Evolutionary conservation across 1,140 invertebrate species (phyloP).

Genomic region (Eupristina koningsbergeri): DNA sequence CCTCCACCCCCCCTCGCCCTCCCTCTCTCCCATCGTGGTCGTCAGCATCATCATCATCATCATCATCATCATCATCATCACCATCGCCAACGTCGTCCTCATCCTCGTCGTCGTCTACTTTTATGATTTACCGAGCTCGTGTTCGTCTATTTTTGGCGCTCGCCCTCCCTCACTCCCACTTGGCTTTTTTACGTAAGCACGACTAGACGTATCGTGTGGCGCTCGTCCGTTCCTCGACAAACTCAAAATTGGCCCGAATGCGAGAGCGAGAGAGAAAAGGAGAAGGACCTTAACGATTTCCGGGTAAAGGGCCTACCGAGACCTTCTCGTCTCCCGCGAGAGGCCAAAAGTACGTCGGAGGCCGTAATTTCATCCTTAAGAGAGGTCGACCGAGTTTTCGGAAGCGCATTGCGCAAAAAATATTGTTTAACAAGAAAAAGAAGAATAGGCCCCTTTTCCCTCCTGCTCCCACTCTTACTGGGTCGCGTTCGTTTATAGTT

Average conservation of each 20-base stretch:
- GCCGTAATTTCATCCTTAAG: conserved; percentile 46
- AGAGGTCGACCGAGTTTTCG: conserved; percentile 50
- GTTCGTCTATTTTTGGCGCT: conserved; percentile 14
- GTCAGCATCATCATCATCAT: conserved; percentile 48
- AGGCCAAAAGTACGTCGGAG: not conserved
- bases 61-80: conserved; percentile 53
- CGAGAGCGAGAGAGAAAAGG: not conserved
- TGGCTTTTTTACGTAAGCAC: conserved; percentile 18
- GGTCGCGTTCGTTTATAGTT: not conserved
- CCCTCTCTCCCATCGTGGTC: conserved; percentile 48
- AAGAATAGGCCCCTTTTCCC: not conserved
- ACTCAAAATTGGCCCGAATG: conserved; percentile 43
- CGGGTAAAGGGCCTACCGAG: conserved; percentile 54
- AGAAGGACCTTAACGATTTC: conserved; percentile 60
- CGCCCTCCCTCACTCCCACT: not conserved
- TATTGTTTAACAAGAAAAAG: conserved; percentile 19
- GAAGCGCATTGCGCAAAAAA: conserved; percentile 53
- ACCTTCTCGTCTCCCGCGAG: conserved; percentile 29
- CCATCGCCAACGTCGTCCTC: conserved; percentile 53
- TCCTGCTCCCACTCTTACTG: not conserved
- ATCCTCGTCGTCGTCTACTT: conserved; percentile 53
- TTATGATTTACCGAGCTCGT: conserved; percentile 43
- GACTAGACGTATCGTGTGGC: conserved; percentile 35
- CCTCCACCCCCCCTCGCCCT: conserved; percentile 49
- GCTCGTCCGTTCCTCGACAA: conserved; percentile 52